Evolutionary conservation across 2,797 vertebrate species (phyloP).

Genomic region (Mus caroli): DNA sequence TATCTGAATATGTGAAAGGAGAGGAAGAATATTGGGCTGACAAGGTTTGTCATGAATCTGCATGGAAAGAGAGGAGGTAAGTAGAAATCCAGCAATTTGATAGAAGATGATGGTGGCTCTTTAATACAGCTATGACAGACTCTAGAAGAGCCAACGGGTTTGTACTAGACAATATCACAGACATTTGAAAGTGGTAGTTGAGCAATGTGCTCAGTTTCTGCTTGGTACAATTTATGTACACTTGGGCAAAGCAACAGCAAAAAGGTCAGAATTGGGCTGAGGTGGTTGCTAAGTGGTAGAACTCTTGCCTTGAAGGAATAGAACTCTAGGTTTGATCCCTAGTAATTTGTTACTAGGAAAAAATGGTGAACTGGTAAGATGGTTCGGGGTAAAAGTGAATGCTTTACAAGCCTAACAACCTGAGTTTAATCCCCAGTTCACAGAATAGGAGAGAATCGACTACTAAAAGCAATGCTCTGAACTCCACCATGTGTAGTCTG

Average conservation of each 20-base stretch:
- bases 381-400: not conserved
- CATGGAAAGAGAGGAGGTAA: not conserved
- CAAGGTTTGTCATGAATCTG: not conserved
- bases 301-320: not conserved
- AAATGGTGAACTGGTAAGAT: not conserved
- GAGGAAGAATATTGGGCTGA: not conserved
- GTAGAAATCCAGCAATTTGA: not conserved
- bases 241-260: not conserved
- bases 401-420: not conserved
- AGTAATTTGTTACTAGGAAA: not conserved
- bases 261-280: not conserved
- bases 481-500: not conserved
- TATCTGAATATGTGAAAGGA: not conserved
- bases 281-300: not conserved
- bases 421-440: not conserved
- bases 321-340: not conserved
- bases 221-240: fast-evolving
- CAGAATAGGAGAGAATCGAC: not conserved
- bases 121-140: not conserved
- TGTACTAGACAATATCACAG: not conserved
- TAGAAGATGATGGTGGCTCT: not conserved
- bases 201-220: not conserved
- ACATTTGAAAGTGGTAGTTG: not conserved
- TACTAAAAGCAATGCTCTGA: not conserved
- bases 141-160: not conserved